Conservation (phyloP, 2,113 vertebrate genomes). For the Bucco capensis region DNA sequence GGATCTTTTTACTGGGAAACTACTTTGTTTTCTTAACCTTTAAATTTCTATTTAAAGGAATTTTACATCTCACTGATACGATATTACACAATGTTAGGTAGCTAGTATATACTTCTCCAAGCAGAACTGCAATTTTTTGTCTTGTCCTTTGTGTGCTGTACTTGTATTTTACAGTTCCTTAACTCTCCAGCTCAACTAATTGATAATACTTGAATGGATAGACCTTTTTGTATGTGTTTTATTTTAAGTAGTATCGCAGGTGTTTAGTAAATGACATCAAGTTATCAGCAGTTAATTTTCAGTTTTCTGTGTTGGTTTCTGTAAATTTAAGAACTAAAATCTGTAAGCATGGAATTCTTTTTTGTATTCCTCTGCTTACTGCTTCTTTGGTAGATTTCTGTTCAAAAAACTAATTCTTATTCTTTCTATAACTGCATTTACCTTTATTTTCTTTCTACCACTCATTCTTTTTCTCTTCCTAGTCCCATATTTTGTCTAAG, state of each 20-base stretch:
- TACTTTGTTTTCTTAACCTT: neutral
- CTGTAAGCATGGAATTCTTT: neutral
- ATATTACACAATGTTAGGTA: neutral
- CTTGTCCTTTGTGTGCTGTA: neutral
- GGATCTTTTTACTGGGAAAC: neutral
- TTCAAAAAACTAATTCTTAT: neutral
- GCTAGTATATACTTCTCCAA: neutral
- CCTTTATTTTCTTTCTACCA: constrained; percentile 4
- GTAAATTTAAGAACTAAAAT: neutral
- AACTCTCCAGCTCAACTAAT: neutral
- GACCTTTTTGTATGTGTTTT: neutral
- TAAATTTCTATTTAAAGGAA: neutral
- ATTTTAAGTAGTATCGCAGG: neutral
- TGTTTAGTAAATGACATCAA: neutral
- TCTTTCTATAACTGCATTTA: neutral
- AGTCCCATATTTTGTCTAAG: constrained; percentile 54
- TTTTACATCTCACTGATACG: neutral
- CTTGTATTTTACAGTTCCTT: neutral
- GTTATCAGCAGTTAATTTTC: neutral
- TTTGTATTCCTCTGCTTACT: neutral
- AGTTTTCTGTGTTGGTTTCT: neutral
- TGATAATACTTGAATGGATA: neutral
- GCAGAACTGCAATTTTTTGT: neutral
- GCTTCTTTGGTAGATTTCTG: neutral
- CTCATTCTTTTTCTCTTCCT: constrained; percentile 48